Base-by-base conservation (phyloP, 1,140 invertebrate species). In the Pseudomyrmex concolor region DNA sequence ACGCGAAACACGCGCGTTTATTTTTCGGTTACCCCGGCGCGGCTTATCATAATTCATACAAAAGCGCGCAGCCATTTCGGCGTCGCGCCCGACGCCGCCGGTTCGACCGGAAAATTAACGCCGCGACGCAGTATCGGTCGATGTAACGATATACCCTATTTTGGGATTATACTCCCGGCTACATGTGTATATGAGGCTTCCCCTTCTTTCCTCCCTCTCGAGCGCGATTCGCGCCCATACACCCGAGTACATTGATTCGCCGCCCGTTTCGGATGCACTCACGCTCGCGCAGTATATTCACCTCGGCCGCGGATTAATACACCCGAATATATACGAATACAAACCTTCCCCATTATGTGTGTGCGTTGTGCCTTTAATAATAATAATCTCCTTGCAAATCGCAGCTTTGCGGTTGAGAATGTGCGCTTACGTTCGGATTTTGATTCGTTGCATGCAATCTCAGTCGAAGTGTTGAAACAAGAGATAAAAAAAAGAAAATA, bases 11-110 rank as follows among this genome's bases (percentile, higher is more conserved):
- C 62, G 22, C 25, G 25, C 55, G 66, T 55, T 71, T 70, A 72
- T 87, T 88, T 85, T 88, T 85, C 73, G 62, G 25, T 74, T 83
- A 80, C 60, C 55, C 60, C 55, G 48, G 48, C 59, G 50, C 45
- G 57, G 62, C 72, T 88, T 88, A 85, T 88, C 68, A 74, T 89
- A 85, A 89, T 88, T 89, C 84, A 83, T 85, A 48, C 51, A 48
- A 10, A 54, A 45, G 1, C 4, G 7, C 9, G 7, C 9, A 13
- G 48, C 17, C 66, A 72, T 81, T 85, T 83, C 62, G 55, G 19
- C 50, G 50, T 25, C 43, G 84, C 84, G 50, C 57, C 10, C 62
- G 71, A 2, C 19, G 60, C 10, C 62, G 71, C 2, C n/a, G 60
- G 57, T 87, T 88, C 77, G 83, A 71, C 60, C 10, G 72, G 77